These are phyloP conservation scores for Halictus rubicundus DNA, from an alignment of 1,140 invertebrate genomes.

Conservation along the genomic window DNA sequence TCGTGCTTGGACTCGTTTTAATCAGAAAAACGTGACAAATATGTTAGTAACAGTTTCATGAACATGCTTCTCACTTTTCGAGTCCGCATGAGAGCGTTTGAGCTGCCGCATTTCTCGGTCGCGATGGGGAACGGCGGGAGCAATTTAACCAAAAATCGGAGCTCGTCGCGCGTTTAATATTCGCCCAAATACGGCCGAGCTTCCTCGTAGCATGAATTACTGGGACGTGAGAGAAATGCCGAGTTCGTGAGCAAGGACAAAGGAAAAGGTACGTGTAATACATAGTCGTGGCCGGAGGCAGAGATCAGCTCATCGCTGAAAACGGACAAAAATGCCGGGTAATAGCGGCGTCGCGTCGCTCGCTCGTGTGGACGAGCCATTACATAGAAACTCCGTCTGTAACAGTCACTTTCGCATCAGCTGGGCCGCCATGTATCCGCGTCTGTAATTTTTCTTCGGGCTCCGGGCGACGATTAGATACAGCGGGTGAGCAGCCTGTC, in stretches of 20 bases:
- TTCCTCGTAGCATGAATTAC: neutral
- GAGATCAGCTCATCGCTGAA: neutral
- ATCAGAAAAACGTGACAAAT: too few relatives aligned
- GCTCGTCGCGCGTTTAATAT: neutral
- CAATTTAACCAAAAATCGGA: too few relatives aligned
- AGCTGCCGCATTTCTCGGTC: too few relatives aligned
- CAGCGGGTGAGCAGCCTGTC: too few relatives aligned
- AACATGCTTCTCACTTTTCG: too few relatives aligned
- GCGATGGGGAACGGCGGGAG: too few relatives aligned
- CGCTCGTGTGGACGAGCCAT: conserved; percentile 39
- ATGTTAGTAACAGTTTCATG: too few relatives aligned
- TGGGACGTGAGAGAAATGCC: neutral
- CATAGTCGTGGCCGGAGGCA: neutral
- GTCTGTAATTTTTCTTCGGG: conserved; percentile 27
- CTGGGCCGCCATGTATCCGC: conserved; percentile 22
- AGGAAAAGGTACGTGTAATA: neutral
- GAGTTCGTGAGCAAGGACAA: conserved; percentile 11
- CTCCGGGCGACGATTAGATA: neutral
- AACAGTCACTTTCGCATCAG: conserved; percentile 62
- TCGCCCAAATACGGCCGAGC: neutral
- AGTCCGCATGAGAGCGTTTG: too few relatives aligned
- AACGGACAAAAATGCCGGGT: conserved; percentile 12
- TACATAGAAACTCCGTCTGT: conserved; percentile 63
- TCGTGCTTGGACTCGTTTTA: too few relatives aligned
- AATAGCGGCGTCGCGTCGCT: neutral